Evolutionary conservation across 1,140 invertebrate genomes (phyloP).

Genomic region (Vanessa atalanta): DNA sequence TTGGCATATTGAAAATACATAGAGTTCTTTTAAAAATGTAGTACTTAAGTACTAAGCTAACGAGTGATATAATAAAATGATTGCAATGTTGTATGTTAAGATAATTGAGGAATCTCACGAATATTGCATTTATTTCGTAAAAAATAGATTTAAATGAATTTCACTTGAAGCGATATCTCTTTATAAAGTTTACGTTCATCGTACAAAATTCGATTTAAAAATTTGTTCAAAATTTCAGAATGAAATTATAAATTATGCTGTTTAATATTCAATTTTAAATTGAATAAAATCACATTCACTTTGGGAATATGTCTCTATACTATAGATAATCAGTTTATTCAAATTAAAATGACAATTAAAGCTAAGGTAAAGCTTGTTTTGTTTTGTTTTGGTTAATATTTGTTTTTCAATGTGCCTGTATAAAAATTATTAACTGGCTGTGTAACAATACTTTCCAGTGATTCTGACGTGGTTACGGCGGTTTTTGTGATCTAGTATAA

Average conservation of each 20-base stretch:
- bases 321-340: no score
- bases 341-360: not conserved
- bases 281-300: no score
- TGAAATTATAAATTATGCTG: no score
- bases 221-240: no score
- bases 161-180: not conserved
- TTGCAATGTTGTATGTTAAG: not conserved
- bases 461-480: conserved; percentile 8
- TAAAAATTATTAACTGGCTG: not conserved
- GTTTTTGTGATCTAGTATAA: conserved; percentile 38
- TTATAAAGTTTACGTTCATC: not conserved
- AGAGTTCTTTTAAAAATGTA: not conserved
- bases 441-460: conserved; percentile 22
- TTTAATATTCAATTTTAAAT: no score
- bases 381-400: not conserved
- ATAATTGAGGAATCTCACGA: not conserved
- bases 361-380: not conserved
- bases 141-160: not conserved
- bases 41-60: no score
- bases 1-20: not conserved
- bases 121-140: conserved; percentile 16
- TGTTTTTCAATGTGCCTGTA: conserved; percentile 16
- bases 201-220: no score
- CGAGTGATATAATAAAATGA: not conserved
- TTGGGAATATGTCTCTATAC: no score